Evolutionary conservation across 2,113 vertebrate genomes (phyloP), one percentile per base, ranked within the genome.

Genomic region (Spermophilus dauricus): DNA sequence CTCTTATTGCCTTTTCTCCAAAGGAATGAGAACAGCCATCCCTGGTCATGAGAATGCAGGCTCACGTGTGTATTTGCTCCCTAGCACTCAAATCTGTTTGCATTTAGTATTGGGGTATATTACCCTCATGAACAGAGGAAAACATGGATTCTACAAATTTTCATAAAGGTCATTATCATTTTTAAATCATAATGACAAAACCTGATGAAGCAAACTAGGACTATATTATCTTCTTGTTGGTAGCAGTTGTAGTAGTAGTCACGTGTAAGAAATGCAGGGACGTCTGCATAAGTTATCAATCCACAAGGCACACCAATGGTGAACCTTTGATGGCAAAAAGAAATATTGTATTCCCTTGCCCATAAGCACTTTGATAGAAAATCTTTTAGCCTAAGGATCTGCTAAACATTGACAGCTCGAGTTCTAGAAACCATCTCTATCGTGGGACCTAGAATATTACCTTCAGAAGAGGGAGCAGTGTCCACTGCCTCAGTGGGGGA

Each of bases 181-280:
- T 85, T 91, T 61, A n/a, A 94, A 42, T 75, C 10, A 78, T 69
- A 7, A 34, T 20, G 89, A 80, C 14, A 92, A 86, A 92, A 80
- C 7, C 24, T 75, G 2, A 53, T 48, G 42, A 88, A 86, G 14
- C 2, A 77, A 94, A 88, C 73, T 30, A 24, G 7, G 8, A 83
- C 2, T 24, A 6, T 4, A 0, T 58, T 2, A 84, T 11, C 22
- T 86, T 34, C 67, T 13, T 3, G 34, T 26, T 48, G 42, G 7
- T 53, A 28, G 37, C 30, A 37, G 32, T 65, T 58, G 37, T 72
- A 81, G 39, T 77, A 48, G 28, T 56, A 76, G 20, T 22, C 37
- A 56, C 70, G 2, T 75, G 16, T 69, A 37, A 92, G 28, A 93
- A 86, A 76, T 9, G 1, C 7, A 95, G 0, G 1, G 8, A 70